phyloP scores from a whole-genome alignment of 2,113 vertebrate species.

The Sorex fumeus region DNA sequence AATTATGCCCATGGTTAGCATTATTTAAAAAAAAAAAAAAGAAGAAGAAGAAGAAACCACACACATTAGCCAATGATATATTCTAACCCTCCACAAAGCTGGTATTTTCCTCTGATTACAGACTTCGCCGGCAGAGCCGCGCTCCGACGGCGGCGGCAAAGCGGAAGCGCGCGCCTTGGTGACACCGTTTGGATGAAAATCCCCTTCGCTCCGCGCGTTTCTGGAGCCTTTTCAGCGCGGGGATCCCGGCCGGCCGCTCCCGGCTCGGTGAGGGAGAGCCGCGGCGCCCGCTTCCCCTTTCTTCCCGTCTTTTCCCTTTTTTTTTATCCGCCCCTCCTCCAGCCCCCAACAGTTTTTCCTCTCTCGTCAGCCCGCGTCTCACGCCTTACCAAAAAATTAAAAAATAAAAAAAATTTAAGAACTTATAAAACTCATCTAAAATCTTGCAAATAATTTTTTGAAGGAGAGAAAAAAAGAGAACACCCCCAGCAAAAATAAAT shows the following conservation, averaged over 20 bases:
- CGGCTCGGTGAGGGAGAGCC: neutral
- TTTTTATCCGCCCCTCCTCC: neutral
- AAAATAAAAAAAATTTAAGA: neutral
- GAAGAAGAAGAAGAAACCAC: conserved; percentile 49
- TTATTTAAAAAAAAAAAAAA: conserved; percentile 74
- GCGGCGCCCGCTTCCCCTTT: no score
- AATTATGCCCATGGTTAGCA: conserved; percentile 82
- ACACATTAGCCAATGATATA: conserved; percentile 84
- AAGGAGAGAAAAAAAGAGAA: no score
- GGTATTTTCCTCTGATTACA: conserved; percentile 84
- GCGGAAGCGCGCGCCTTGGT: conserved; percentile 63
- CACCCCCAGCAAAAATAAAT: neutral
- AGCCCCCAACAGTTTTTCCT: conserved; percentile 34
- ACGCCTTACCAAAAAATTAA: neutral
- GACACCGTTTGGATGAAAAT: conserved; percentile 77
- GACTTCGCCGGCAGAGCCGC: conserved; percentile 76
- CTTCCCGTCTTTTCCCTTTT: neutral
- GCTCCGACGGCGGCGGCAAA: conserved; percentile 70
- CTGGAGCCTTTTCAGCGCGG: conserved; percentile 15
- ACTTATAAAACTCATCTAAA: conserved; percentile 66
- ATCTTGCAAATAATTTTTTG: neutral
- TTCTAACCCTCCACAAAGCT: conserved; percentile 82
- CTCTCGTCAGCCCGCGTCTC: conserved; percentile 46
- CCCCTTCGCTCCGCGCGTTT: conserved; percentile 57
- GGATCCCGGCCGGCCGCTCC: neutral